A percentile compares a stretch with the other conserved stretches of the same genome.
phyloP scores from a whole-genome alignment of 2,888 invertebrate genomes.

The Branchellion lobata region DNA sequence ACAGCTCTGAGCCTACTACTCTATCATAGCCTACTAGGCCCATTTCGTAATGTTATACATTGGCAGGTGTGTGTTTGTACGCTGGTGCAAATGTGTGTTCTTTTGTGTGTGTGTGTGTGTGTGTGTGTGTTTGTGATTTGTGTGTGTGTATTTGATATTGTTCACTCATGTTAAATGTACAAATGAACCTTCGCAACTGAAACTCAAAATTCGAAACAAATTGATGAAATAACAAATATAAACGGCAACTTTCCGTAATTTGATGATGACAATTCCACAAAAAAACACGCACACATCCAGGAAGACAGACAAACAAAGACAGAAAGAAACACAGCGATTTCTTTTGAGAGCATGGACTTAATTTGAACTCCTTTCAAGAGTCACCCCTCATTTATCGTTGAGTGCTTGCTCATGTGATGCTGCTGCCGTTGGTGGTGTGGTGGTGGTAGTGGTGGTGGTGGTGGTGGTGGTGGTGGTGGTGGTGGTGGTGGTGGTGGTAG shows the following conservation, averaged over 20 bases:
- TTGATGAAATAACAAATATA: too few species aligned
- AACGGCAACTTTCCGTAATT: too few species aligned
- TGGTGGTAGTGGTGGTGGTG: constrained; percentile 33
- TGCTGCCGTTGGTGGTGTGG: constrained; percentile 8
- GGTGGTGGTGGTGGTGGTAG: constrained; percentile 34
- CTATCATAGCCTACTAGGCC: not conserved
- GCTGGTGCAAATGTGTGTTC: too few species aligned
- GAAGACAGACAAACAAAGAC: not conserved
- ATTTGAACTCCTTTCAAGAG: constrained; percentile 16
- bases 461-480: constrained; percentile 36
- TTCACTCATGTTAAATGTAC: not conserved
- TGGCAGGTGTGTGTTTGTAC: not conserved
- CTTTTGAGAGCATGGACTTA: not conserved
- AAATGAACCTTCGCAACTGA: not conserved
- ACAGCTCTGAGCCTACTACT: not conserved
- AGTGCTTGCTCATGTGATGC: constrained; percentile 5
- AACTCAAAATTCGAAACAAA: too few species aligned
- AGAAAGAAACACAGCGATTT: not conserved
- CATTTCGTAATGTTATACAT: constrained; percentile 7
- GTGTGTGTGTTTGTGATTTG: not conserved
- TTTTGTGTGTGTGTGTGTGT: constrained; percentile 28
- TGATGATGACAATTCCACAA: not conserved
- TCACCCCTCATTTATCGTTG: constrained; percentile 11
- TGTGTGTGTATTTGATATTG: not conserved
- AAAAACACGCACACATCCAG: constrained; percentile 16